Base-by-base conservation (phyloP, 2,113 vertebrate genomes). In the Prionailurus bengalensis region DNA sequence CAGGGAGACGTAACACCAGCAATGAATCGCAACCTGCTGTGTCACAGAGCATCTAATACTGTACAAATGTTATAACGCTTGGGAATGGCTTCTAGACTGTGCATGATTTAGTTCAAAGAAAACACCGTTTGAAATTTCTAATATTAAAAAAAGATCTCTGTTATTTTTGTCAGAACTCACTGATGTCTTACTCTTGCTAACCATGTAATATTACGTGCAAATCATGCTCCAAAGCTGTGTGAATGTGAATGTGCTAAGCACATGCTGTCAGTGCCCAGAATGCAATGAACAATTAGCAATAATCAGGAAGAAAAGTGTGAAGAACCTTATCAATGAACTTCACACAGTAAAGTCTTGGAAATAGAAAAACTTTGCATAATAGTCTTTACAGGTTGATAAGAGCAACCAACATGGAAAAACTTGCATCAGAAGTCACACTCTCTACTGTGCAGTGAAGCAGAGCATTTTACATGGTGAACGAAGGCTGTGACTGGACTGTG, bases 211-310 rank as follows among this genome's bases (percentile, higher is more conserved):
- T 6, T 36, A 25, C 0, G 11, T 7, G 36, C 71, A 74, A 19
- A 36, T 36, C n/a, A 71, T 0, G 19, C 70, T 36, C n/a, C 70
- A 36, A 36, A 36, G 1, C 36, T 13, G 36, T 42, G 36, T 25
- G 71, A 73, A 5, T 42, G 21, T 42, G 5, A 13, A 3, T 0
- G 5, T 21, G n/a, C 19, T 21, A 6, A 76, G 73, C 7, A 0
- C 39, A 0, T 16, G 23, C 39, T 76, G 23, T 16, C 39, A 14
- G 23, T 7, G 6, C 39, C 2, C 73, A 29, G 73, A 15, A 45
- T 1, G 5, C 39, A 29, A 15, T 0, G 7, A 42, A 76, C 42
- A 29, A 29, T 45, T 7, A 1, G 39, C 73, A 25, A 29, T 14
- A 13, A 15, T 45, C 25, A 25, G 16, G 1, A 45, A 73, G 70